Evolutionary conservation across 37 sponge, comb jelly and placozoan species (phyloP).

Genomic region (Theonella swinhoei): DNA sequence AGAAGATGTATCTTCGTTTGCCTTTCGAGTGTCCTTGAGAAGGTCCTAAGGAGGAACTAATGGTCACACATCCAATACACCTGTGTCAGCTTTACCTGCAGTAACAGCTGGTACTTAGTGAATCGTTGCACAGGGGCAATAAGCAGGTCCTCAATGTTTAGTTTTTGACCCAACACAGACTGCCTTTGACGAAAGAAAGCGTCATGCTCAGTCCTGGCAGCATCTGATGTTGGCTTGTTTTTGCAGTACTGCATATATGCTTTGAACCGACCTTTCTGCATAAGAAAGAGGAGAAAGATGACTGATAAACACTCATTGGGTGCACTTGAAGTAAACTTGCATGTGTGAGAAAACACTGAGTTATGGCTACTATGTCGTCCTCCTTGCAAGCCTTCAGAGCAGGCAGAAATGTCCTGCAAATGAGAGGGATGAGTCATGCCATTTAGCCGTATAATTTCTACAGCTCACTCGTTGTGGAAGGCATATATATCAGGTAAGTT

Average conservation of each 20-base stretch:
- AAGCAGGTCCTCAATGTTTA: constrained; percentile 51
- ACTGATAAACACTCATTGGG: not conserved
- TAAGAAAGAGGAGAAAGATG: not conserved
- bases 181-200: constrained; percentile 29
- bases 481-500: constrained; percentile 38
- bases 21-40: constrained; percentile 32
- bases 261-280: not conserved
- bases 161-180: constrained; percentile 43
- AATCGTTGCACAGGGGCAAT: constrained; percentile 72
- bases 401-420: constrained; percentile 22
- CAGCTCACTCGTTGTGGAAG: constrained; percentile 50
- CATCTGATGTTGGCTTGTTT: constrained; percentile 56
- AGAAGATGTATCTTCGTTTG: not conserved
- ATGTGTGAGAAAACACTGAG: constrained; percentile 33
- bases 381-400: constrained; percentile 27
- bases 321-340: not conserved
- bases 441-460: not conserved
- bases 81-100: constrained; percentile 8
- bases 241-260: constrained; percentile 49
- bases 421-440: not conserved
- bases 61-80: not conserved
- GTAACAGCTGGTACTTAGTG: constrained; percentile 67
- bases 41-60: constrained; percentile 4
- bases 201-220: constrained; percentile 27
- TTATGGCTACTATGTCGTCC: constrained; percentile 20